Base-by-base conservation (phyloP, 1,140 invertebrate species). In the Mizuhopecten yessoensis region DNA sequence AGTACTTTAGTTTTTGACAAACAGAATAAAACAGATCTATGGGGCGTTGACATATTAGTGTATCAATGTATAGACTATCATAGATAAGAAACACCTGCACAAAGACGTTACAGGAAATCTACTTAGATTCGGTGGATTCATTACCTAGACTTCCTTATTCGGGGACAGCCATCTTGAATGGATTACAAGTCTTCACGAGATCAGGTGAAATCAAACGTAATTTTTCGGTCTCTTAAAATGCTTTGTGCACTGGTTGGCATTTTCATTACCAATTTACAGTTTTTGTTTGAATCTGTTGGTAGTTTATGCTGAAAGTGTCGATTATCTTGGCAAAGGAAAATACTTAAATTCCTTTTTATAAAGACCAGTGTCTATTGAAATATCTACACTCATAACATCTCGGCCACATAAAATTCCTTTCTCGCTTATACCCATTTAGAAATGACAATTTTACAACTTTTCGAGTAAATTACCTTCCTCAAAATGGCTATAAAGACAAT, bases 391-490 rank as follows among this genome's bases (percentile, higher is more conserved):
- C n/a, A 29, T 75, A 75, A 75, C 57, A 29, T n/a, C 23, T 29
- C n/a, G n/a, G n/a, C 57, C 23, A 75, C 3, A 75, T 75, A n/a
- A 75, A 75, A 75, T 75, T 17, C 17, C 57, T 75, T 75, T 75
- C n/a, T 11, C 57, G n/a, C 57, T 75, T n/a, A n/a, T 75, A 75
- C 29, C n/a, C 57, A 75, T 75, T 75, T 75, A 75, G 57, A 75
- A 75, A 75, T 75, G 57, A 75, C 57, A 75, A 75, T n/a, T 75
- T 75, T 75, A 75, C 57, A 75, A 75, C 57, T 75, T 75, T 75
- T 75, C 57, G 57, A 29, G 57, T 75, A 75, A 75, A 75, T 75
- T 29, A 75, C 57, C 57, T 29, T n/a, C 17, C n/a, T 75, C 57
- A 75, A 75, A 75, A 75, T 29, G 57, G 5, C 20, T 29, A 75